Percentiles rank a stretch among this genome's conserved stretches.
Conservation (phyloP, 2,888 invertebrate species). For the Cataglyphis altisquamis region DNA sequence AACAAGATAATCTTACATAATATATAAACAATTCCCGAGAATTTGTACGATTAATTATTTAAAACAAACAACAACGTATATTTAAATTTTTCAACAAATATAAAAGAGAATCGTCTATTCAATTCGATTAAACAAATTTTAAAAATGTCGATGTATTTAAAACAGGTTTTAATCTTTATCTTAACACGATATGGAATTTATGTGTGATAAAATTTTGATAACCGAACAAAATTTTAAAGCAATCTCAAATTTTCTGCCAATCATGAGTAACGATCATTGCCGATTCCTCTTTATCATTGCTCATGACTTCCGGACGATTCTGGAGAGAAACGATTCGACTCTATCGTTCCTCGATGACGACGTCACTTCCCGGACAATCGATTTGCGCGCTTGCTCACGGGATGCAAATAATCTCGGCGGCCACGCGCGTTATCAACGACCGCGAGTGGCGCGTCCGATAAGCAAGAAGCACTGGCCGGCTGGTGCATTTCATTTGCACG, state of each 20-base stretch:
- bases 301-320: not conserved
- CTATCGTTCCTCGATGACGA: conserved; percentile 60
- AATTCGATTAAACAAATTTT: conserved; percentile 14
- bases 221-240: not conserved
- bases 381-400: conserved; percentile 62
- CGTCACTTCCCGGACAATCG: conserved; percentile 68
- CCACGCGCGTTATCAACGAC: conserved; percentile 69
- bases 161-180: not conserved
- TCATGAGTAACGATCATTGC: not conserved
- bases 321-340: conserved; percentile 25
- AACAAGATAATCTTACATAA: conserved; percentile 13
- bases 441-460: conserved; percentile 74
- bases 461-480: conserved; percentile 72
- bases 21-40: not conserved
- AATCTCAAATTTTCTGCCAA: not conserved
- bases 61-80: not conserved
- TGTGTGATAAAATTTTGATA: not conserved
- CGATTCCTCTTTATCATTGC: not conserved
- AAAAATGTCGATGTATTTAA: conserved; percentile 6
- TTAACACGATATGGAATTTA: not conserved
- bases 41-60: conserved; percentile 1
- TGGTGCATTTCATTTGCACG: conserved; percentile 79
- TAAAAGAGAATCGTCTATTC: conserved; percentile 6
- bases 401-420: conserved; percentile 67
- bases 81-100: not conserved